These are phyloP conservation scores for Zoanthus sansibaricus DNA, from an alignment of 92 coral and sea anemone genomes.

Conservation along the genomic window DNA sequence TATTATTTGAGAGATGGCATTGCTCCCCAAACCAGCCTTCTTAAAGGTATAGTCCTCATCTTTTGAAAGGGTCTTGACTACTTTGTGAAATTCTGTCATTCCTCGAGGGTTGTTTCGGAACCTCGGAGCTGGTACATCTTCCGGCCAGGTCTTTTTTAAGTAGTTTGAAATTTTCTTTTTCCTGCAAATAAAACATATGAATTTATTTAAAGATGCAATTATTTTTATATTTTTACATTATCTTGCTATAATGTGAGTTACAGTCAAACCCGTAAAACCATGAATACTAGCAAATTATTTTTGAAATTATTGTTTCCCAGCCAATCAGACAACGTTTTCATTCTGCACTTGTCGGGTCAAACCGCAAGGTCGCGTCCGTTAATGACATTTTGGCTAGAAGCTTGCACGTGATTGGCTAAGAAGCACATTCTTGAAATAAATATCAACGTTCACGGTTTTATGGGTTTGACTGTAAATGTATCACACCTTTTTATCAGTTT, in stretches of 20 bases:
- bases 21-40: constrained; percentile 52
- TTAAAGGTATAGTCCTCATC: constrained; percentile 47
- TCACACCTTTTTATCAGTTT: constrained; percentile 9
- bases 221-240: constrained; percentile 6
- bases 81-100: constrained; percentile 41
- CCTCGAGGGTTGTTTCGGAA: constrained; percentile 56
- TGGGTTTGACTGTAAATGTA: constrained; percentile 23
- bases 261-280: constrained; percentile 28
- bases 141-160: constrained; percentile 62
- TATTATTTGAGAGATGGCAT: constrained; percentile 59
- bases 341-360: constrained; percentile 44
- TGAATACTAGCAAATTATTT: constrained; percentile 9
- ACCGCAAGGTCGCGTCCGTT: constrained; percentile 33
- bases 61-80: constrained; percentile 54
- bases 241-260: constrained; percentile 12
- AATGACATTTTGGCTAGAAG: constrained; percentile 24
- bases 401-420: constrained; percentile 37
- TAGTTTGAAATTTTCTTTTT: constrained; percentile 58
- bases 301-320: constrained; percentile 13
- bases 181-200: constrained; percentile 36
- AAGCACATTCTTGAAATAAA: constrained; percentile 28
- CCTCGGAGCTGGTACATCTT: constrained; percentile 53
- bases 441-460: constrained; percentile 29
- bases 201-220: constrained; percentile 5
- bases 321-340: constrained; percentile 14